Evolutionary conservation across 2,888 invertebrate species (phyloP).

Genomic region (Ochlodes sylvanus): DNA sequence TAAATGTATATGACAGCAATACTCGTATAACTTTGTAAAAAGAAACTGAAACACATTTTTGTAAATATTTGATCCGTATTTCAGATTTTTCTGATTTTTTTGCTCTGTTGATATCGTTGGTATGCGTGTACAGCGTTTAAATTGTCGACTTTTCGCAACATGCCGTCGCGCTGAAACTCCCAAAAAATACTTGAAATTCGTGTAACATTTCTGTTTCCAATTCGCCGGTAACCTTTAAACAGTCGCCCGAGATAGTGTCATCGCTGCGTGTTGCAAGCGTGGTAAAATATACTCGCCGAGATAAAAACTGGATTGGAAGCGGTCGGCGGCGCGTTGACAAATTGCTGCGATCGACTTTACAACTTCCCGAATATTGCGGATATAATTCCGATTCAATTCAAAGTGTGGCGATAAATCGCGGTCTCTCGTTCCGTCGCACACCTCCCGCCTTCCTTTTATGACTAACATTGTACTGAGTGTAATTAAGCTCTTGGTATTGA

Average conservation of each 20-base stretch:
- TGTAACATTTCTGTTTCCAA: constrained; percentile 14
- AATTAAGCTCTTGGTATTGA: too few species aligned
- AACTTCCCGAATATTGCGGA: constrained; percentile 52
- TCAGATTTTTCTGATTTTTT: background rate
- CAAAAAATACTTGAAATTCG: constrained; percentile 18
- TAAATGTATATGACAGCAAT: too few species aligned
- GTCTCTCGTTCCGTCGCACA: constrained; percentile 29
- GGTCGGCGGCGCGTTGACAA: constrained; percentile 54
- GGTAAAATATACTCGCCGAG: constrained; percentile 38
- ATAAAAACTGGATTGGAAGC: constrained; percentile 51
- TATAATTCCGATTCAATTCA: constrained; percentile 50
- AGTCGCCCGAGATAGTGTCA: constrained; percentile 28
- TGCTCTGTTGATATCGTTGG: background rate
- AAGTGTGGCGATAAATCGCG: constrained; percentile 53
- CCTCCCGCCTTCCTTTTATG: constrained; percentile 1
- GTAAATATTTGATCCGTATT: background rate
- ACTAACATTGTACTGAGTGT: constrained; percentile 9
- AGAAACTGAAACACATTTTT: background rate
- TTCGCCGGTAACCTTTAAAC: constrained; percentile 13
- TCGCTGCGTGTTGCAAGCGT: constrained; percentile 36
- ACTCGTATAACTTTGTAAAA: background rate
- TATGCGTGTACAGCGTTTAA: background rate
- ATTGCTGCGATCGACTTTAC: constrained; percentile 59
- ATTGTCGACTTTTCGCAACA: constrained; percentile 5
- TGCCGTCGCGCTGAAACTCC: background rate